A percentile compares a stretch with the other conserved stretches of the same genome.
Evolutionary conservation across 2,888 invertebrate species (phyloP).

Genomic region (Tineola bisselliella): DNA sequence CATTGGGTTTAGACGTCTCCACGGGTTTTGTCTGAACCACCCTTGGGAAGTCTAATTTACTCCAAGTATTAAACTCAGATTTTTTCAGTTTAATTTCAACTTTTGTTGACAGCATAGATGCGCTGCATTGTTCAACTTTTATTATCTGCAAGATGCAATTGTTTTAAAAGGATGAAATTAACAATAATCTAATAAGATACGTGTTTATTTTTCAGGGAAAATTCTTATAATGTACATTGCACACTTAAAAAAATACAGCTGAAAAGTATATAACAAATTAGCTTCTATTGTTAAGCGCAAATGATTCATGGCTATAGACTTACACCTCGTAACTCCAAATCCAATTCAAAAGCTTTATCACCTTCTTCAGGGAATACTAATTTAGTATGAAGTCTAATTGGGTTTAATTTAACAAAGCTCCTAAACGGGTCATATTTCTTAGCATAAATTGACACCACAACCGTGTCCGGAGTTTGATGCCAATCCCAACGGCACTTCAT

Average conservation of each 20-base stretch:
- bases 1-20: constrained; percentile 34
- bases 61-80: constrained; percentile 85
- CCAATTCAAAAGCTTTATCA: constrained; percentile 76
- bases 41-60: constrained; percentile 74
- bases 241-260: no score
- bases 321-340: constrained; percentile 86
- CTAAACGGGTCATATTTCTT: constrained; percentile 86
- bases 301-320: no score
- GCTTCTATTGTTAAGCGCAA: no score
- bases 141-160: constrained; percentile 74
- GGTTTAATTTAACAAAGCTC: constrained; percentile 83
- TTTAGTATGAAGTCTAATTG: constrained; percentile 78
- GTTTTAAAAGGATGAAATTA: no score
- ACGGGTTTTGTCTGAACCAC: constrained; percentile 23
- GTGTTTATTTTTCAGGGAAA: no score
- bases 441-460: constrained; percentile 89
- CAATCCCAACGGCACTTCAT: constrained; percentile 89
- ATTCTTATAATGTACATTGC: no score
- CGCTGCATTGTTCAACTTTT: constrained; percentile 74
- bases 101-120: constrained; percentile 87
- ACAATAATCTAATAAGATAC: no score
- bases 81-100: constrained; percentile 93
- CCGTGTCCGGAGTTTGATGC: constrained; percentile 90
- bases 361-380: constrained; percentile 82
- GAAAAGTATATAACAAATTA: no score